Conservation (phyloP, 2,113 vertebrate species). For the Merops nubicus region DNA sequence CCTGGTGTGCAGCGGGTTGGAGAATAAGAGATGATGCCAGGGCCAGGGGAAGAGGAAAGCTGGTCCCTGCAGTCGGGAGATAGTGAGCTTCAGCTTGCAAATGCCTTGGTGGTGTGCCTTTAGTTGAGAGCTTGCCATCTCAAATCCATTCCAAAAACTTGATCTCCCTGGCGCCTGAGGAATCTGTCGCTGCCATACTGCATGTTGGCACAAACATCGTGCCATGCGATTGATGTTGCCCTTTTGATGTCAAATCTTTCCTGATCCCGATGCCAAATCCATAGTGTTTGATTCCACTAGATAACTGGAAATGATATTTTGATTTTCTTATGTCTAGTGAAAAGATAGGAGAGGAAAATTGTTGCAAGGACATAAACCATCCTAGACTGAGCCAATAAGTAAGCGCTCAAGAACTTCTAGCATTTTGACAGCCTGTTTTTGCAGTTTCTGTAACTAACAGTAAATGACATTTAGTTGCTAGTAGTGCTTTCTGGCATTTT, state of each 20-base stretch:
- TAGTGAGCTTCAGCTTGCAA: neutral
- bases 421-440: neutral
- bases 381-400: neutral
- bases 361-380: neutral
- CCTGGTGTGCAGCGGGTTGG: neutral
- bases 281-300: neutral
- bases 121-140: neutral
- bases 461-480: neutral
- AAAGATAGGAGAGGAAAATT: neutral
- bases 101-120: neutral
- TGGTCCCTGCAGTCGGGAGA: neutral
- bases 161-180: neutral
- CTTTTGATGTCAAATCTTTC: constrained; percentile 8
- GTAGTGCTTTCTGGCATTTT: neutral
- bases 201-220: neutral
- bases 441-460: neutral
- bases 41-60: neutral
- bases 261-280: neutral
- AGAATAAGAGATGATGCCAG: neutral
- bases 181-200: neutral
- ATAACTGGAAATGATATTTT: neutral
- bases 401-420: neutral
- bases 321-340: neutral
- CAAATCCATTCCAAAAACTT: neutral
- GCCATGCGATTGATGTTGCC: neutral